Evolutionary conservation across 1,140 invertebrate genomes (phyloP).

Genomic region (Mamestra configurata): DNA sequence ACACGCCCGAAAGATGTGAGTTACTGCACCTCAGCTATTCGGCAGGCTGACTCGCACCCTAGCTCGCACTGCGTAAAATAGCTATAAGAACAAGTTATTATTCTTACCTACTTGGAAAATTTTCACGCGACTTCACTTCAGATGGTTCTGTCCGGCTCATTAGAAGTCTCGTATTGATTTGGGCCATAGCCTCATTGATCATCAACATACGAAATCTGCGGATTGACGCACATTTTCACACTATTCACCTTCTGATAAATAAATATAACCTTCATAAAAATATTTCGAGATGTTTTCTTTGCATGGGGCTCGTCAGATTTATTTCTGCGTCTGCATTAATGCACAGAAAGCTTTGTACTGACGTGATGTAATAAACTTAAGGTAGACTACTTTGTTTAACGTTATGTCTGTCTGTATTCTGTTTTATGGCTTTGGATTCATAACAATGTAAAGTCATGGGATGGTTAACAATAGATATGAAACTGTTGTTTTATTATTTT

Average conservation of each 20-base stretch:
- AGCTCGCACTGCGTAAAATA: too few relatives aligned
- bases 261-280: slow-evolving; percentile 11
- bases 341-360: background rate
- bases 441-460: background rate
- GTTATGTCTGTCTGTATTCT: background rate
- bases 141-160: too few relatives aligned
- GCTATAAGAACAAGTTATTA: too few relatives aligned
- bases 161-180: background rate
- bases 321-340: background rate
- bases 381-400: background rate
- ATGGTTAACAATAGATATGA: background rate
- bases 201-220: background rate
- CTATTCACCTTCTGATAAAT: background rate
- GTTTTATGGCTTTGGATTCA: background rate
- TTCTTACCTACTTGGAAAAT: too few relatives aligned
- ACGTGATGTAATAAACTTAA: background rate
- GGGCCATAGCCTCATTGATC: background rate
- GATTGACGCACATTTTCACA: slow-evolving; percentile 22
- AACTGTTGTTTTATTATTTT: too few relatives aligned
- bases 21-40: too few relatives aligned
- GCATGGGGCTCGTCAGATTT: slow-evolving; percentile 5
- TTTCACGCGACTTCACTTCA: too few relatives aligned
- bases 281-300: slow-evolving; percentile 14
- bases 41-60: too few relatives aligned
- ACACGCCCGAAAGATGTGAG: too few relatives aligned